These are phyloP conservation scores for Anniella stebbinsi DNA, from an alignment of 2,797 vertebrate species.

Conservation along the genomic window DNA sequence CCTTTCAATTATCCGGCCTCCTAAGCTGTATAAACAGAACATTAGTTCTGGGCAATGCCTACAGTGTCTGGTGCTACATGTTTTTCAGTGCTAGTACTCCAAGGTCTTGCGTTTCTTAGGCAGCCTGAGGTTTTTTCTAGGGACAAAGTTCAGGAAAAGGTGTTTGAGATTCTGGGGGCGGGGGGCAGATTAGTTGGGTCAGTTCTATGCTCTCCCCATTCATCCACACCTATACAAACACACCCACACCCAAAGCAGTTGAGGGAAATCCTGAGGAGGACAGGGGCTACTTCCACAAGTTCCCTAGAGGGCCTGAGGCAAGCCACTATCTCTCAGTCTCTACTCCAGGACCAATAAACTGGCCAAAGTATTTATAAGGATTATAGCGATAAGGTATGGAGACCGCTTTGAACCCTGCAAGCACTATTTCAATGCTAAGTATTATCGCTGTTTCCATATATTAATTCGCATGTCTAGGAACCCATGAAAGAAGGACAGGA, in stretches of 20 bases:
- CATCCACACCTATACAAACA: background rate
- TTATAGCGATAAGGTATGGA: background rate
- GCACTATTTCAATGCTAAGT: background rate
- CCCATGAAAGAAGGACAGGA: background rate
- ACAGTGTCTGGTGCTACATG: conserved; percentile 16
- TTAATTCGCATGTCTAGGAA: background rate
- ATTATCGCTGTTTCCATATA: background rate
- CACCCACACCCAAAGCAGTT: background rate
- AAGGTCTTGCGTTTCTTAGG: background rate
- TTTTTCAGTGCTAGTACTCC: conserved; percentile 3
- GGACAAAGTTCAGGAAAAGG: conserved; percentile 29
- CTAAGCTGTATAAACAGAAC: conserved; percentile 24
- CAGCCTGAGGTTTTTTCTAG: background rate
- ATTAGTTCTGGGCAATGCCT: conserved; percentile 24
- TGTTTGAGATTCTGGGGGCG: background rate
- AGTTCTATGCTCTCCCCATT: background rate
- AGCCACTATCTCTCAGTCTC: background rate
- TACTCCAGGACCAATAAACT: background rate
- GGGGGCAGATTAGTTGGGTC: background rate
- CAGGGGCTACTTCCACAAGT: background rate
- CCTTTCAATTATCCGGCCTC: conserved; percentile 29
- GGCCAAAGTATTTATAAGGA: background rate
- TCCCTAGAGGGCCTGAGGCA: background rate
- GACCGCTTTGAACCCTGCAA: background rate
- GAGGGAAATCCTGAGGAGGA: background rate